These are phyloP conservation scores for Tinea pellionella DNA, from an alignment of 2,888 invertebrate species.

Conservation along the genomic window DNA sequence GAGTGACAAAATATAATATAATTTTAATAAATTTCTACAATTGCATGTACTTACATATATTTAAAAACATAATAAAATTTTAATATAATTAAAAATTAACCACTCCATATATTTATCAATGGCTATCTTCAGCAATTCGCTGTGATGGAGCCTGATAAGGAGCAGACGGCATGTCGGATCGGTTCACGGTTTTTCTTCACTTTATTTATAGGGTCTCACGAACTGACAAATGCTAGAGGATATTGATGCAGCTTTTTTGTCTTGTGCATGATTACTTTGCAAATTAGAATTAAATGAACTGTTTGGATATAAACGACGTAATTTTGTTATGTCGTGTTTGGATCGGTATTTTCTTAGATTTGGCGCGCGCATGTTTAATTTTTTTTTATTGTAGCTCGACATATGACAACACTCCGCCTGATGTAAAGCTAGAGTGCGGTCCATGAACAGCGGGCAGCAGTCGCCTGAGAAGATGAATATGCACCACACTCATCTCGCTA, in stretches of 20 bases:
- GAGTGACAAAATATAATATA: too few relatives aligned
- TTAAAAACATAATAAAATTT: too few relatives aligned
- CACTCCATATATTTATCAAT: not conserved
- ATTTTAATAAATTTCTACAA: too few relatives aligned
- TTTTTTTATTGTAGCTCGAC: too few relatives aligned
- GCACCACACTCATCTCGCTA: too few relatives aligned
- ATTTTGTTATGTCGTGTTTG: not conserved
- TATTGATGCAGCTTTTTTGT: slow-evolving; percentile 21
- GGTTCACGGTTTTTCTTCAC: slow-evolving; percentile 44
- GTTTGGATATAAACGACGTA: not conserved
- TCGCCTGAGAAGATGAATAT: too few relatives aligned
- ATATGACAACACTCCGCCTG: too few relatives aligned
- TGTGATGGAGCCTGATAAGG: slow-evolving; percentile 58
- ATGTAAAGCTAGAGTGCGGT: too few relatives aligned
- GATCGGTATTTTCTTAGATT: not conserved
- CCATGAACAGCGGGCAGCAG: too few relatives aligned
- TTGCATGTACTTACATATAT: too few relatives aligned
- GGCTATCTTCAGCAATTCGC: slow-evolving; percentile 42
- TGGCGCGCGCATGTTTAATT: too few relatives aligned
- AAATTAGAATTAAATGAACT: slow-evolving; percentile 8
- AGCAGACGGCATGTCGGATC: slow-evolving; percentile 45
- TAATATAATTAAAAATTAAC: too few relatives aligned
- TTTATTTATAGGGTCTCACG: slow-evolving; percentile 60
- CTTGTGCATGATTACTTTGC: not conserved
- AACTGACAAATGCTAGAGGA: slow-evolving; percentile 58